Conservation (phyloP, 2,888 invertebrate genomes). For the Melieria picta region DNA sequence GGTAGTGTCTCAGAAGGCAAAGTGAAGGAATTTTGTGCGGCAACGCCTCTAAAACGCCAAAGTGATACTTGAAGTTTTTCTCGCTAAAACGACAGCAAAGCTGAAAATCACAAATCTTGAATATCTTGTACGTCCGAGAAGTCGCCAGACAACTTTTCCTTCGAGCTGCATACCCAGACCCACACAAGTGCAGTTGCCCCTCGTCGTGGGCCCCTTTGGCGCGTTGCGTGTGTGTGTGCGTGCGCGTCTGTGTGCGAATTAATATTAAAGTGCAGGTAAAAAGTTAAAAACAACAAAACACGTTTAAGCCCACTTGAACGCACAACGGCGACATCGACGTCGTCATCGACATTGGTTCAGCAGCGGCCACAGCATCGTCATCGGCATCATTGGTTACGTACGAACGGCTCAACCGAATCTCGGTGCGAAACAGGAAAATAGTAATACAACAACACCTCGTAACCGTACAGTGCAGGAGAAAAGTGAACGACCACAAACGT, state of each 20-base stretch:
- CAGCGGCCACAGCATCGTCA: constrained; percentile 9
- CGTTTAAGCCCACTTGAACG: constrained; percentile 11
- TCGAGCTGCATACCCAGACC: no score
- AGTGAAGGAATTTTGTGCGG: no score
- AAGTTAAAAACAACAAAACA: constrained; percentile 7
- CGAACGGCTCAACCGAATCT: background rate
- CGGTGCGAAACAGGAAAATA: background rate
- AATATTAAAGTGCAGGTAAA: constrained; percentile 18
- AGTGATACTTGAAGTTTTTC: no score
- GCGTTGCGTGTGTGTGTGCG: constrained; percentile 1
- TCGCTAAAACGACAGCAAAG: no score
- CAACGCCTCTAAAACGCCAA: no score
- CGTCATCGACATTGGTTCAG: constrained; percentile 5
- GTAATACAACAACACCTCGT: background rate
- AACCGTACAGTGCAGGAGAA: background rate
- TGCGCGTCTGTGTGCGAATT: background rate
- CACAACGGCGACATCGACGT: background rate
- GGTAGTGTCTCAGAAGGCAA: no score
- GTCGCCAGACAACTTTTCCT: no score
- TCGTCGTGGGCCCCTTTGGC: no score
- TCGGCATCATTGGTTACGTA: background rate
- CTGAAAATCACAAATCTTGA: no score
- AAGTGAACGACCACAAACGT: background rate
- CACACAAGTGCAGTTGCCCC: no score
- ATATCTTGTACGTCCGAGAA: no score